Conservation (phyloP, 2,113 vertebrate genomes). For the Redunca redunca region DNA sequence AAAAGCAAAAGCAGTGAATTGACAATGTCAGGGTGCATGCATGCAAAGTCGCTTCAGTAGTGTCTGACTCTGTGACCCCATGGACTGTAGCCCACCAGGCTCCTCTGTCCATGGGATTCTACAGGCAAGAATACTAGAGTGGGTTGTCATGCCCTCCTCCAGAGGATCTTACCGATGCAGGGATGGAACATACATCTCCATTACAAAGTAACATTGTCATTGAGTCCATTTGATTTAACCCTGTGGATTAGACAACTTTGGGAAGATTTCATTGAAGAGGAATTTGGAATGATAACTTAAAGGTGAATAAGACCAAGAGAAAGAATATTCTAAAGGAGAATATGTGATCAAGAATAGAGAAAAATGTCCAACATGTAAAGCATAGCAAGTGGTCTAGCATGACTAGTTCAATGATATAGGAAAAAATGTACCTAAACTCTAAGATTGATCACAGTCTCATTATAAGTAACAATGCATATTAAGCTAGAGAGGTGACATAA, state of each 20-base stretch:
- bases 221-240: background rate
- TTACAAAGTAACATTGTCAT: background rate
- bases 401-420: background rate
- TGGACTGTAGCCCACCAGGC: background rate
- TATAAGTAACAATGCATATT: background rate
- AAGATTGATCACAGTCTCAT: background rate
- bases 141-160: background rate
- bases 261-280: background rate
- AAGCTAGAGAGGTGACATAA: background rate
- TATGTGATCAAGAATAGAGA: background rate
- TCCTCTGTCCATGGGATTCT: background rate
- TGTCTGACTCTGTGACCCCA: background rate
- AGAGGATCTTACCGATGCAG: background rate
- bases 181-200: fast-evolving
- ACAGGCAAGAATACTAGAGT: background rate
- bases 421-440: background rate
- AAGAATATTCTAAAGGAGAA: background rate
- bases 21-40: background rate
- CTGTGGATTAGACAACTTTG: background rate
- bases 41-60: background rate
- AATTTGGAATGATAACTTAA: background rate
- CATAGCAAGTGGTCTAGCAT: background rate
- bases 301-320: background rate
- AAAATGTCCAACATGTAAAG: background rate
- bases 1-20: background rate